A percentile compares a stretch with the other conserved stretches of the same genome.
These are phyloP conservation scores for Drosophila maculinotata DNA, from an alignment of 2,888 invertebrate genomes.

Conservation along the genomic window DNA sequence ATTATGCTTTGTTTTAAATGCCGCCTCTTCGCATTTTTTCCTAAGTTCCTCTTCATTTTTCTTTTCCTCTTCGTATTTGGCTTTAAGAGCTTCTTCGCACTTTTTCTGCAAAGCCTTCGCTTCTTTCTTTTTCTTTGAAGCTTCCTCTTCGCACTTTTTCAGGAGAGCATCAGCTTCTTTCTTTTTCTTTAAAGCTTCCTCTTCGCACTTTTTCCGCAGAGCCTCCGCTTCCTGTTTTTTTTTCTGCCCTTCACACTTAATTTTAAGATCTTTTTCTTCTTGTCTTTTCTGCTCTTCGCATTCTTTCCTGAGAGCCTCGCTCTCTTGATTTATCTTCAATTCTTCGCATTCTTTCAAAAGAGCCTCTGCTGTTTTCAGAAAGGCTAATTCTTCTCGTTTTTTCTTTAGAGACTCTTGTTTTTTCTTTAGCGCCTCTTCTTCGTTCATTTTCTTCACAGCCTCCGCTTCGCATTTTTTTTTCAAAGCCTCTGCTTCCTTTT, in stretches of 20 bases:
- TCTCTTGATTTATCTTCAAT: too few species aligned
- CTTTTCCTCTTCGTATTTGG: background rate
- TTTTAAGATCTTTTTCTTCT: background rate
- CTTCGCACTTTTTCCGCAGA: background rate
- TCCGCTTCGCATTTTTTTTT: background rate
- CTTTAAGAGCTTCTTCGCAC: background rate
- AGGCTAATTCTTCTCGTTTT: background rate
- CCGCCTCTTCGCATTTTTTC: background rate
- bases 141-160: background rate
- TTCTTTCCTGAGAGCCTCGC: background rate
- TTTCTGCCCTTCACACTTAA: background rate
- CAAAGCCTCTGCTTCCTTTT: background rate
- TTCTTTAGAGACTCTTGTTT: background rate
- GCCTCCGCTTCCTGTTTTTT: too few species aligned
- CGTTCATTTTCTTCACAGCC: background rate
- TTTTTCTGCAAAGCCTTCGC: background rate
- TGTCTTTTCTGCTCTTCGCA: background rate
- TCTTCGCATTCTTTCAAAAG: background rate
- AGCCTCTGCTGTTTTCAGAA: too few species aligned
- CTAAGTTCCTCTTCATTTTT: too few species aligned
- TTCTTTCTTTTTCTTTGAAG: background rate
- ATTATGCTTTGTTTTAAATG: too few species aligned
- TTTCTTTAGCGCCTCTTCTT: background rate
- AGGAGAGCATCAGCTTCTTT: background rate
- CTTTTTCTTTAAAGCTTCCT: background rate